Evolutionary conservation across 2,113 vertebrate species (phyloP).

Genomic region (Maylandia zebra): DNA sequence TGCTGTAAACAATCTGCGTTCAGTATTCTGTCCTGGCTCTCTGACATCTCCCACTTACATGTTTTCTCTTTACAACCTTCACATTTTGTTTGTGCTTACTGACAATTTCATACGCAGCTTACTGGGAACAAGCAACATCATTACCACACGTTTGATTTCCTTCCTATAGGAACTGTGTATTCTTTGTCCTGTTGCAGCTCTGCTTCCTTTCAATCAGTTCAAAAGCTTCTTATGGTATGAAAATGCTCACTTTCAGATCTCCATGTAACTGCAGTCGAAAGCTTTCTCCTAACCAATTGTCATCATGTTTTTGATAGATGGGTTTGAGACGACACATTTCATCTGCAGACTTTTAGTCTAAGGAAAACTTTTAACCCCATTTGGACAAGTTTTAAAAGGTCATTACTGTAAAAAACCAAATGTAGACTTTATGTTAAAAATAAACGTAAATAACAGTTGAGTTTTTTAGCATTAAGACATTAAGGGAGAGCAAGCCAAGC

Average conservation of each 20-base stretch:
- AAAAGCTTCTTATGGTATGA: accelerated
- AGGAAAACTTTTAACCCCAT: background rate
- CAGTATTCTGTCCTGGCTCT: background rate
- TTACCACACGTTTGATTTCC: accelerated
- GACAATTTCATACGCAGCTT: background rate
- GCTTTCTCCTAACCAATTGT: accelerated
- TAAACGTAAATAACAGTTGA: background rate
- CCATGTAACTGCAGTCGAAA: background rate
- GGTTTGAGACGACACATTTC: background rate
- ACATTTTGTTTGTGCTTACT: background rate
- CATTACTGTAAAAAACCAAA: background rate
- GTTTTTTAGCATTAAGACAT: background rate
- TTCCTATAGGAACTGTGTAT: accelerated
- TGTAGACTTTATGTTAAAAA: background rate
- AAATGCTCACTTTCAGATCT: background rate
- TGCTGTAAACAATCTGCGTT: background rate
- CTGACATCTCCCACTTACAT: accelerated
- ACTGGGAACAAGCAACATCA: accelerated
- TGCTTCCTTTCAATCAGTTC: background rate
- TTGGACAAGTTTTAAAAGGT: background rate
- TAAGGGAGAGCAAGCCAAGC: background rate
- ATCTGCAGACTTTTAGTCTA: background rate
- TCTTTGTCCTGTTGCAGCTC: background rate
- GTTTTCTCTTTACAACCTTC: background rate
- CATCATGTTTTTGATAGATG: background rate